A percentile compares a stretch with the other conserved stretches of the same genome.
phyloP scores from a whole-genome alignment of 2,113 vertebrate genomes.

The Cichladusa arquata region DNA sequence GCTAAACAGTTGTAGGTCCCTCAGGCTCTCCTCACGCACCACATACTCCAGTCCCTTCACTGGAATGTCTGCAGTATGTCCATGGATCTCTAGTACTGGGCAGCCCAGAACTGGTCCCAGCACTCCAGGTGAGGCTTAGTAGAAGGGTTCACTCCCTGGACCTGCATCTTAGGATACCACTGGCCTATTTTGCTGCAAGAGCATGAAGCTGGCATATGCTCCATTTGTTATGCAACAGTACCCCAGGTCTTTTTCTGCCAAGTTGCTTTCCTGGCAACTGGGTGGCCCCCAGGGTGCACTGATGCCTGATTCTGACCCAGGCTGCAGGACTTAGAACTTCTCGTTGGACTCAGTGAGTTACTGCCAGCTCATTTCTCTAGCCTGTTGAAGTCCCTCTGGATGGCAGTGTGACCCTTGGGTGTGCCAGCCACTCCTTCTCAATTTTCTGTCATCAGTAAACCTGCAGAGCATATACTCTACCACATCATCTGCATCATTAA shows the following conservation, averaged over 20 bases:
- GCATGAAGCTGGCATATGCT: neutral
- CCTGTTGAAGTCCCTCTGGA: neutral
- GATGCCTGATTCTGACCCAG: neutral
- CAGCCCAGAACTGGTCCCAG: neutral
- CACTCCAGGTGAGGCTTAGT: neutral
- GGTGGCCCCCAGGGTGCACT: too few relatives aligned
- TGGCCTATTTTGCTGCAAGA: neutral
- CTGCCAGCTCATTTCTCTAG: neutral
- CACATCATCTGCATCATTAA: too few relatives aligned
- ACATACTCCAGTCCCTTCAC: neutral
- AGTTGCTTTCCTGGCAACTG: neutral
- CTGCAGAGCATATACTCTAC: neutral
- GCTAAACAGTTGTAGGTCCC: neutral
- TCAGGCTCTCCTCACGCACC: neutral
- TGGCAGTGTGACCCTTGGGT: neutral
- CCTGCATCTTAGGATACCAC: neutral
- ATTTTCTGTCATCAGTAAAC: neutral
- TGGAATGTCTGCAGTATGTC: neutral
- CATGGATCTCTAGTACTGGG: neutral
- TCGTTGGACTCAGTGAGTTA: neutral
- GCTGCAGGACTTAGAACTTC: neutral
- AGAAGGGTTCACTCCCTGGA: neutral
- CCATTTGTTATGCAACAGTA: neutral
- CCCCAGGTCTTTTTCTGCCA: neutral
- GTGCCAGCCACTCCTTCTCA: neutral